A percentile compares a stretch with the other conserved stretches of the same genome.
phyloP scores from a whole-genome alignment of 2,888 invertebrate genomes.

The Stomorhina lunata region DNA sequence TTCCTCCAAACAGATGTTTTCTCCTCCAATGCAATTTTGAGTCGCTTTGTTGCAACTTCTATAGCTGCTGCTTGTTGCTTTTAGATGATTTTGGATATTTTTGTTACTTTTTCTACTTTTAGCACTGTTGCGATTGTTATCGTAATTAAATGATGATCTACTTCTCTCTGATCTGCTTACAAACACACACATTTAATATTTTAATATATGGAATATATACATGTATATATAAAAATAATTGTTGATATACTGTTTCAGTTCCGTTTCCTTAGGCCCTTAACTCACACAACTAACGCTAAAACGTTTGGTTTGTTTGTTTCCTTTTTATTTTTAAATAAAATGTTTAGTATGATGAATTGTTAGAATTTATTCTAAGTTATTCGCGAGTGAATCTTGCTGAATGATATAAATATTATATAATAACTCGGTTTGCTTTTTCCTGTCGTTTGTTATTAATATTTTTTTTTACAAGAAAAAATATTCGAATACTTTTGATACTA shows the following conservation, averaged over 20 bases:
- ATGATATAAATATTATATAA: slow-evolving; percentile 50
- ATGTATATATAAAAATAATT: slow-evolving; percentile 50
- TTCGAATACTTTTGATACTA: slow-evolving; percentile 64
- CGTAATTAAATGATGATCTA: background rate
- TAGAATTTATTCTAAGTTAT: background rate
- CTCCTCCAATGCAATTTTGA: slow-evolving; percentile 20
- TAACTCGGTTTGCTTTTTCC: slow-evolving; percentile 23
- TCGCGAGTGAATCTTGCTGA: slow-evolving; percentile 13
- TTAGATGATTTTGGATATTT: background rate
- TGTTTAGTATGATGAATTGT: slow-evolving; percentile 2
- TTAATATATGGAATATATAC: slow-evolving; percentile 54
- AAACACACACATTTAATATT: slow-evolving; percentile 58
- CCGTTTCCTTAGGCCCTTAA: slow-evolving; percentile 11
- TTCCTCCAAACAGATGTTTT: slow-evolving; percentile 9
- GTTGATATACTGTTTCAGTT: slow-evolving; percentile 61
- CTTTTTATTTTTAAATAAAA: slow-evolving; percentile 10
- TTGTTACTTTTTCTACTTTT: slow-evolving; percentile 17
- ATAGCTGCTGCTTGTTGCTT: background rate
- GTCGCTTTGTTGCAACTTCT: slow-evolving; percentile 5
- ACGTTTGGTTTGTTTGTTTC: too few species aligned
- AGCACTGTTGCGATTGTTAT: slow-evolving; percentile 9
- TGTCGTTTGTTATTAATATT: slow-evolving; percentile 16
- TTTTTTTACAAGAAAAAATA: slow-evolving; percentile 57
- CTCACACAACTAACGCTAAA: slow-evolving; percentile 24
- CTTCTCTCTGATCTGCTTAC: slow-evolving; percentile 26